A percentile compares a stretch with the other conserved stretches of the same genome.
phyloP scores from a whole-genome alignment of 2,888 invertebrate genomes.

The Megamerina dolium region DNA sequence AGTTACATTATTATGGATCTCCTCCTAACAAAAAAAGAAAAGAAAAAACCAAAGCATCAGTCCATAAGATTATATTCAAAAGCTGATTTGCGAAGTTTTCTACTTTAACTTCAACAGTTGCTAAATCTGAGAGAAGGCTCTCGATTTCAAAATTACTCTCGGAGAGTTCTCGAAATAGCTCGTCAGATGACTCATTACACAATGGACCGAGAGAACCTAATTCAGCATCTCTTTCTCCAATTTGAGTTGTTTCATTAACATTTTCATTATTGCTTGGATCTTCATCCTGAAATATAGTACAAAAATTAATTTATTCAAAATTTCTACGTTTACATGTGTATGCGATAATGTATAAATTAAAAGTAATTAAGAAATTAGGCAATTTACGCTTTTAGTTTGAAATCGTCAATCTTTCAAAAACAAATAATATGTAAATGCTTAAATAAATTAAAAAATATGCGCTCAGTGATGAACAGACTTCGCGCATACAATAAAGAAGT shows the following conservation, averaged over 20 bases:
- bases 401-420: too few relatives aligned
- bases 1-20: slow-evolving; percentile 33
- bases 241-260: slow-evolving; percentile 31
- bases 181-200: slow-evolving; percentile 62
- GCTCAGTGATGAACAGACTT: too few relatives aligned
- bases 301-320: not conserved
- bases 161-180: slow-evolving; percentile 73
- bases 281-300: slow-evolving; percentile 11
- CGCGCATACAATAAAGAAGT: too few relatives aligned
- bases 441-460: too few relatives aligned
- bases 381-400: too few relatives aligned
- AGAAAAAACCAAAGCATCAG: slow-evolving; percentile 13
- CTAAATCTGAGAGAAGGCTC: slow-evolving; percentile 72
- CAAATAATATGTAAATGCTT: too few relatives aligned
- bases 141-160: slow-evolving; percentile 85
- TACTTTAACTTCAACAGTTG: slow-evolving; percentile 68
- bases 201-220: slow-evolving; percentile 45
- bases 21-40: slow-evolving; percentile 35
- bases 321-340: not conserved
- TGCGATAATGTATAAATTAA: not conserved
- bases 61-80: too few relatives aligned
- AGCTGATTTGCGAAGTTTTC: slow-evolving; percentile 26
- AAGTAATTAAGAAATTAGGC: too few relatives aligned
- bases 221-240: slow-evolving; percentile 36
- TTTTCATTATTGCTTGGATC: slow-evolving; percentile 34